These are phyloP conservation scores for Phenganax subtilis DNA, from an alignment of 92 coral and sea anemone genomes.

Conservation along the genomic window DNA sequence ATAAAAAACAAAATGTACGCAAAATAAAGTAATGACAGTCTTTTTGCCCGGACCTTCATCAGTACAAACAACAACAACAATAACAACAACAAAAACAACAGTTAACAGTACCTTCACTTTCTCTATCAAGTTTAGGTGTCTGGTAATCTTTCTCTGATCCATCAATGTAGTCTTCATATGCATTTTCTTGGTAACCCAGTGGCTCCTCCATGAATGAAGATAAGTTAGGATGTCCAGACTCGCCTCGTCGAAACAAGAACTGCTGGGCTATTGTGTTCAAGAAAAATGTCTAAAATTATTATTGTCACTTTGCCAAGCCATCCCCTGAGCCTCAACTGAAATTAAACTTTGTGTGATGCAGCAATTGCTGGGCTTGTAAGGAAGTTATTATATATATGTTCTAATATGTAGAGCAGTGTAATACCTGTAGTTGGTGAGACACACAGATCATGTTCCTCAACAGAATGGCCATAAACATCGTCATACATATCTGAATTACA, in stretches of 20 bases:
- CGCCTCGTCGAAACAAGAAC: slow-evolving; percentile 82
- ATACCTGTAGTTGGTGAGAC: too few species aligned
- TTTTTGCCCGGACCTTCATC: too few species aligned
- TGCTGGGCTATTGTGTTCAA: slow-evolving; percentile 54
- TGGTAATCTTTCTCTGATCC: too few species aligned
- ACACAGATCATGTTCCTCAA: too few species aligned
- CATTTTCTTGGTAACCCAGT: slow-evolving; percentile 63
- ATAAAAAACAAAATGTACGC: too few species aligned
- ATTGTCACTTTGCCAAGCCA: background rate
- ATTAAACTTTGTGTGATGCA: background rate
- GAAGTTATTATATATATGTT: background rate
- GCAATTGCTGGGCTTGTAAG: background rate
- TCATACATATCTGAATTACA: slow-evolving; percentile 76
- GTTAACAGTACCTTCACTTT: slow-evolving; percentile 80
- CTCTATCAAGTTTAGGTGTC: slow-evolving; percentile 82
- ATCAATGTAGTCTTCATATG: too few species aligned
- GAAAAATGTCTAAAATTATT: background rate
- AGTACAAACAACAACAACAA: too few species aligned
- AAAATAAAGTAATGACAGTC: too few species aligned
- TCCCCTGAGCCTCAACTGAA: background rate
- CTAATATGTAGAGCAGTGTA: too few species aligned
- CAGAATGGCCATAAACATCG: too few species aligned
- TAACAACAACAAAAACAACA: background rate
- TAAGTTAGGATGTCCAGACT: slow-evolving; percentile 63
- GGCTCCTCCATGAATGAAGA: slow-evolving; percentile 62